Evolutionary conservation across 2,797 vertebrate genomes (phyloP), one percentile per base, ranked within the genome.

Genomic region (Glossophaga mutica): DNA sequence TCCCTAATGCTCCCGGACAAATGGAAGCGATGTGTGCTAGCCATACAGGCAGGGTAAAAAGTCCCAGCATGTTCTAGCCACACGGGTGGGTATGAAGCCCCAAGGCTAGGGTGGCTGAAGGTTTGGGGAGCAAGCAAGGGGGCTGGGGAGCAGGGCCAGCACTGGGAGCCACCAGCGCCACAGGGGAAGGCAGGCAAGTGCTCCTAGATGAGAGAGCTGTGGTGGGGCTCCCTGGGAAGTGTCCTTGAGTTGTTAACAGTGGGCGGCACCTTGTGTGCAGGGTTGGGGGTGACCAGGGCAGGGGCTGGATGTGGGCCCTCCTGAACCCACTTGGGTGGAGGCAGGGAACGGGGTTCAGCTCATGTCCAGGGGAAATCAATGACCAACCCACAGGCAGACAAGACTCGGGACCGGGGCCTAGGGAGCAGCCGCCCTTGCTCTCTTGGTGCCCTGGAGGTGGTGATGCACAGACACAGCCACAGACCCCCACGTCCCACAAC

Each of bases 401-500:
- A 34, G 70, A 83, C 59, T 32, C 12, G 12, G 59, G 70, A 32
- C 11, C 6, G 0, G 0, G 24, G 9, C 9, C 44, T 57, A 5
- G 0, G 32, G 4, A 87, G 29, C 14, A 39, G 39, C 76, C 12
- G 18, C 62, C 70, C 39, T 18, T 0, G 32, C 55, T 37, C 6
- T 37, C 44, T 2, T 6, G 0, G n/a, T 19, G 18, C 15, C 16
- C 50, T 5, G 42, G 16, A 29, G 73, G 70, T 0, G 5, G 21
- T 1, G 50, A 52, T 1, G 15, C 7, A 24, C 19, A 52, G 59
- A 57, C 39, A 6, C 7, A 42, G 42, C 37, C 21, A 65, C 44
- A 8, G 24, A 37, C 4, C 68, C 44, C 65, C 59, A 29, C 7
- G 24, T 9, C 34, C 50, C 7, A 1, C 3, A 44, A 10, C 73